Evolutionary conservation across 2,888 invertebrate genomes (phyloP), one percentile per base, ranked within the genome.

Genomic region (Osmoderma eremita): DNA sequence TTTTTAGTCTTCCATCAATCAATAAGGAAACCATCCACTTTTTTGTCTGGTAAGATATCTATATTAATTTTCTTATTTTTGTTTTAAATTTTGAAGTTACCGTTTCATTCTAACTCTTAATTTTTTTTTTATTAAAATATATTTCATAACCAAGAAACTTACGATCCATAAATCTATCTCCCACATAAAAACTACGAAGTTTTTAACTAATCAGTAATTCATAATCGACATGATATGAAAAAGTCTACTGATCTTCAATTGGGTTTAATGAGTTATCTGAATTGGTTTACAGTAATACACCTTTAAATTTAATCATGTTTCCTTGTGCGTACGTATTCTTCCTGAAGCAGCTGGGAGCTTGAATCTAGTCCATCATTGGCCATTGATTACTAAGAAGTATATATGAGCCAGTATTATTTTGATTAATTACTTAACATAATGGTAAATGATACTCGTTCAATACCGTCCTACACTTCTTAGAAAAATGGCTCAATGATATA

Each of bases 301-400:
- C 39, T 20, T 18, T 38, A 38, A 36, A 39, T 50, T 49, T 36
- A 30, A 49, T 18, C 36, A 45, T 65, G 17, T 53, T 58, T 36
- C 36, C 62, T 39, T 51, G 30, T 30, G 10, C 38, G 39, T 39
- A 53, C 38, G 24, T 66, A 41, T 66, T 50, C 58, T 58, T 61
- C 58, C 48, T 58, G 15, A 51, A 73, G 72, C 76, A 75, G 78
- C 77, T 77, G 80, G 78, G 79, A 78, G 79, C 75, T 69, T 74
- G 74, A 76, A 75, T 82, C 81, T 81, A 82, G 81, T 82, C 81
- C 73, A 74, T 77, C 77, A 76, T 78, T 78, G 77, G 75, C 75
- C 72, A 73, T 76, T 76, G 75, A 77, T 77, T 73, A 75, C 77
- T 76, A 75, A 79, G 78, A 78, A 79, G 78, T 78, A 74, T 45